Evolutionary conservation across 2,888 invertebrate genomes (phyloP), one percentile per base, ranked within the genome.

Genomic region (Gordius sp.): DNA sequence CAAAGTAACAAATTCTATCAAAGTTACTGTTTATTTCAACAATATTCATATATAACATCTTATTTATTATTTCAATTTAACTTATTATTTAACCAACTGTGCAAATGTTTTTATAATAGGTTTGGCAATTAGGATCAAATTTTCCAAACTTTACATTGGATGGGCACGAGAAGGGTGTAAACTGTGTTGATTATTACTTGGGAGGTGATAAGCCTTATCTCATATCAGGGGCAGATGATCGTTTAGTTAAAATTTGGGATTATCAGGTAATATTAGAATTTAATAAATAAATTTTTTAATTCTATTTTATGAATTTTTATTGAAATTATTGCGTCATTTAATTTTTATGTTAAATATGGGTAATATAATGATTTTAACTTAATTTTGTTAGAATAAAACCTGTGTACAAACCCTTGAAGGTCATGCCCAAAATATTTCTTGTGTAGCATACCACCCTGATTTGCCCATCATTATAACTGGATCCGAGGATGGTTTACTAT

Each of bases 171-270:
- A 93, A 93, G 68, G 97, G 97, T 26, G 87, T 93, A 0, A 99
- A 99, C 69, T 93, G 93, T 70, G 86, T 97, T 0, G 93, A 97
- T 70, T 99, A 97, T 67, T 99, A 97, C 68, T 83, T 89, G 66
- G 93, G 89, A 2, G 93, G 91, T 2, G 97, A 99, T 67, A 99
- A 99, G 66, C 97, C 97, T 0, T 99, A 97, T 68, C 74, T 97
- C 57, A 93, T 91, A 66, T 93, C 93, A 56, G 97, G 97, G 1
- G 93, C 93, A 27, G 97, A 99, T 68, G 97, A 99, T 70, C 78
- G 86, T 57, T 75, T 83, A 52, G 89, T 93, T 2, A 97, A 93
- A 72, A 97, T 97, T 64, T 97, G 97, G 97, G 97, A 97, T 68
- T 99, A 99, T 69, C 75, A 73, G 67, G 71, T 70, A 60, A 58